phyloP scores from a whole-genome alignment of 2,888 invertebrate species.

The Pherbina coryleti region DNA sequence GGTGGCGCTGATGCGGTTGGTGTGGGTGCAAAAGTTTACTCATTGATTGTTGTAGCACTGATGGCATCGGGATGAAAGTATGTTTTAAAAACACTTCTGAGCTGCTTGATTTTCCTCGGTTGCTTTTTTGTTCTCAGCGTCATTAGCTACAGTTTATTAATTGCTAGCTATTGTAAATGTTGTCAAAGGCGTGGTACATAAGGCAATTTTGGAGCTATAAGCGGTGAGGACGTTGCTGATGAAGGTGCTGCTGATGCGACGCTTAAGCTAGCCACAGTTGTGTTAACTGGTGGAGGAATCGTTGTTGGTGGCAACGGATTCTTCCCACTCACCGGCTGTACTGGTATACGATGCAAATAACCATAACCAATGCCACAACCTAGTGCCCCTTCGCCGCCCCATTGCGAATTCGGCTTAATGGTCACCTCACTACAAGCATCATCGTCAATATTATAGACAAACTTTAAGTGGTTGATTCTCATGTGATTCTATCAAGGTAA shows the following conservation, averaged over 20 bases:
- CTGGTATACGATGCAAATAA: constrained; percentile 97
- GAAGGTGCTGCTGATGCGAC: constrained; percentile 29
- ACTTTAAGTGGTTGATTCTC: constrained; percentile 94
- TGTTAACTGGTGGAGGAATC: constrained; percentile 43
- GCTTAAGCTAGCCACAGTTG: constrained; percentile 6
- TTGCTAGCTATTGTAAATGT: constrained; percentile 55
- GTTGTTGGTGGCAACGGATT: constrained; percentile 48
- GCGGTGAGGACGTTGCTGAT: constrained; percentile 33
- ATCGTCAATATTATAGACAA: constrained; percentile 95
- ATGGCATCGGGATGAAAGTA: constrained; percentile 64
- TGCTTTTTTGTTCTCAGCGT: constrained; percentile 29
- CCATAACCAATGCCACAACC: constrained; percentile 99
- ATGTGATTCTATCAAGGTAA: constrained; percentile 95
- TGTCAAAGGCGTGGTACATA: constrained; percentile 69
- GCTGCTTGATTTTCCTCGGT: constrained; percentile 40
- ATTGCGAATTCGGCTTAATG: constrained; percentile 92
- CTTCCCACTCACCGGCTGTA: constrained; percentile 72
- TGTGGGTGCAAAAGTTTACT: constrained; percentile 29
- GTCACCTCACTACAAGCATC: constrained; percentile 93
- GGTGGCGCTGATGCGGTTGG: constrained; percentile 4
- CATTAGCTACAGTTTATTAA: not conserved
- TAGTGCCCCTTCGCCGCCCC: constrained; percentile 98
- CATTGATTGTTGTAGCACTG: constrained; percentile 41
- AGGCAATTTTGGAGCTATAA: constrained; percentile 64
- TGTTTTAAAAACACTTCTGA: constrained; percentile 62